phyloP scores from a whole-genome alignment of 2,113 vertebrate genomes.

The Mormoops blainvillei region DNA sequence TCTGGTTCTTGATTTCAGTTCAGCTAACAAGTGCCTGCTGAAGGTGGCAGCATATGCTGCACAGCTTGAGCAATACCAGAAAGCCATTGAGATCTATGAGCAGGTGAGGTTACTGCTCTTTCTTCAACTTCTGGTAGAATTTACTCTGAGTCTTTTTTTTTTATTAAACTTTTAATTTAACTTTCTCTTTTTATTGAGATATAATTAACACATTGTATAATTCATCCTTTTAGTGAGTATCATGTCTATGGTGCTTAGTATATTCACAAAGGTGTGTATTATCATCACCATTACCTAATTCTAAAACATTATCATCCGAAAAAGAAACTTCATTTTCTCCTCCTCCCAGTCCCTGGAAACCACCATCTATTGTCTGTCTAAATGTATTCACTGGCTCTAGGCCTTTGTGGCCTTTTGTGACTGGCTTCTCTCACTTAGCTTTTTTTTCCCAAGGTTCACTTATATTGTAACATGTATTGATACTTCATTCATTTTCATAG shows the following conservation, averaged over 20 bases:
- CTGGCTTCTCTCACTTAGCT: neutral
- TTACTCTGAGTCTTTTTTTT: neutral
- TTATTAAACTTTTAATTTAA: neutral
- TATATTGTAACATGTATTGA: neutral
- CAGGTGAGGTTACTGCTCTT: conserved; percentile 82
- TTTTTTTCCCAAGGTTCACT: neutral
- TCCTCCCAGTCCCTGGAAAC: neutral
- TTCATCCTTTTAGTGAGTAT: neutral
- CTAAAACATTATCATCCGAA: neutral
- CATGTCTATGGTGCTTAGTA: neutral
- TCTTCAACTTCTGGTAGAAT: neutral
- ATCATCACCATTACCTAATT: neutral
- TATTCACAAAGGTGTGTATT: neutral
- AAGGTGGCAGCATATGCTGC: conserved; percentile 95
- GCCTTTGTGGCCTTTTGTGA: neutral
- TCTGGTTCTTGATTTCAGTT: conserved; percentile 78
- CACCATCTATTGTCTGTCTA: neutral
- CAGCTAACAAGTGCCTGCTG: conserved; percentile 98
- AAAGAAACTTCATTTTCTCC: neutral
- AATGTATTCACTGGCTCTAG: neutral
- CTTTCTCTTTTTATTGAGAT: neutral
- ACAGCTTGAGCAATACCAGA: conserved; percentile 97
- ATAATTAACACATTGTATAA: neutral
- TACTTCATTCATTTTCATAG: neutral
- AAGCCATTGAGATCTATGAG: conserved; percentile 96